Conservation (phyloP, 1,140 invertebrate genomes). For the Ostrea edulis region DNA sequence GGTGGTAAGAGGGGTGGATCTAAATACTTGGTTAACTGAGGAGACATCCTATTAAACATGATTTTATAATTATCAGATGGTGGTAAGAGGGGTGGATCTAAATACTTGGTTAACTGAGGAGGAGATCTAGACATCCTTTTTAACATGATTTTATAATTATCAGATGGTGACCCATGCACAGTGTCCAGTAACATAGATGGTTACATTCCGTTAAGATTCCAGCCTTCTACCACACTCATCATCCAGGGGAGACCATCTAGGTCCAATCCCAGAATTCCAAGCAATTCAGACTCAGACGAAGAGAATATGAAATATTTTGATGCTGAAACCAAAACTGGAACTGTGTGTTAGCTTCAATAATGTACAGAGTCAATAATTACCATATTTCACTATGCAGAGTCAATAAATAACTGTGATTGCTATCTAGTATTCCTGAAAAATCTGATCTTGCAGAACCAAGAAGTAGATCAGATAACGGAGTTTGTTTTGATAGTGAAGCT, state of each 20-base stretch:
- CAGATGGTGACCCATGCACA: conserved; percentile 72
- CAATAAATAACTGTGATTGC: not conserved
- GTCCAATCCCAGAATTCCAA: not conserved
- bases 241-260: conserved; percentile 59
- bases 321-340: not conserved
- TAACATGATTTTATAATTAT: conserved; percentile 2
- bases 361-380: too few relatives aligned
- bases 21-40: too few relatives aligned
- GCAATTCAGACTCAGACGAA: not conserved
- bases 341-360: not conserved
- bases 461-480: not conserved
- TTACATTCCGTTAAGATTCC: conserved; percentile 73
- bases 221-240: conserved; percentile 62
- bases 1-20: too few relatives aligned
- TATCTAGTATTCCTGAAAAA: not conserved
- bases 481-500: not conserved
- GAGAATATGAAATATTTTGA: not conserved
- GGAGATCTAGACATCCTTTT: conserved; percentile 61
- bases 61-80: conserved; percentile 63
- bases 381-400: not conserved
- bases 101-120: too few relatives aligned
- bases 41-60: too few relatives aligned
- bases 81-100: too few relatives aligned
- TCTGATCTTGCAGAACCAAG: not conserved
- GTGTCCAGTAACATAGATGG: conserved; percentile 74